Percentiles rank a stretch among this genome's conserved stretches.
phyloP scores from a whole-genome alignment of 2,888 invertebrate species.

The Tetranychus truncatus region DNA sequence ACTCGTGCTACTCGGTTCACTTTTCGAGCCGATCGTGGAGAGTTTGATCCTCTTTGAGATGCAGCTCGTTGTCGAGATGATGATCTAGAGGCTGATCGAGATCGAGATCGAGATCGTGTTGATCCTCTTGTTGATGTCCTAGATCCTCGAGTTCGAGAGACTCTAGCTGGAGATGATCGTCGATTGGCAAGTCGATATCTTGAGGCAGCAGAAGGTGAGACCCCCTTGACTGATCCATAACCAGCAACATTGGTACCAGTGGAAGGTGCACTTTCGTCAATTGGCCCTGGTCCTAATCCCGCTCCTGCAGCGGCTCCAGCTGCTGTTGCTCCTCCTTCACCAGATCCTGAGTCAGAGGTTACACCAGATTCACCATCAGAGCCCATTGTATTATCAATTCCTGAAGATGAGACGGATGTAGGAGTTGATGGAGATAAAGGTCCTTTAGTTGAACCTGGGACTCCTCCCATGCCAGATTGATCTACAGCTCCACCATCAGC shows the following conservation, averaged over 20 bases:
- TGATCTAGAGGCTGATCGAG: neutral
- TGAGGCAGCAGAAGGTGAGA: neutral
- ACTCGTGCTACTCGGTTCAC: neutral
- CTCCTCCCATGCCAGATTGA: neutral
- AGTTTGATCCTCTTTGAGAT: neutral
- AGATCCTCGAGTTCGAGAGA: neutral
- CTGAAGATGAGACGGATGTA: neutral
- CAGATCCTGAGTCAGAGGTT: neutral
- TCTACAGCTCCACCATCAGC: slow-evolving; percentile 3
- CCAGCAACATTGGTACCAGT: neutral
- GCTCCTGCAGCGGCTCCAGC: neutral
- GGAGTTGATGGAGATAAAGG: neutral
- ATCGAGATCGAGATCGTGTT: neutral
- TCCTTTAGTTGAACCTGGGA: neutral
- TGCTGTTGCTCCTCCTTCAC: neutral
- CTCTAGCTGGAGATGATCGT: neutral
- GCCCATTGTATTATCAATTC: neutral
- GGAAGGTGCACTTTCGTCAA: neutral
- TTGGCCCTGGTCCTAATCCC: neutral
- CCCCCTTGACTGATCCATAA: neutral
- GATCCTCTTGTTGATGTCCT: neutral
- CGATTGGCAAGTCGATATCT: neutral
- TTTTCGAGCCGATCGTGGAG: neutral
- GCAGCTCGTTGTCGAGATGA: neutral
- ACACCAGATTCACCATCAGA: neutral